Percentiles rank a stretch among this genome's conserved stretches.
Evolutionary conservation across 2,888 invertebrate species (phyloP).

Genomic region (Tipula confusa): DNA sequence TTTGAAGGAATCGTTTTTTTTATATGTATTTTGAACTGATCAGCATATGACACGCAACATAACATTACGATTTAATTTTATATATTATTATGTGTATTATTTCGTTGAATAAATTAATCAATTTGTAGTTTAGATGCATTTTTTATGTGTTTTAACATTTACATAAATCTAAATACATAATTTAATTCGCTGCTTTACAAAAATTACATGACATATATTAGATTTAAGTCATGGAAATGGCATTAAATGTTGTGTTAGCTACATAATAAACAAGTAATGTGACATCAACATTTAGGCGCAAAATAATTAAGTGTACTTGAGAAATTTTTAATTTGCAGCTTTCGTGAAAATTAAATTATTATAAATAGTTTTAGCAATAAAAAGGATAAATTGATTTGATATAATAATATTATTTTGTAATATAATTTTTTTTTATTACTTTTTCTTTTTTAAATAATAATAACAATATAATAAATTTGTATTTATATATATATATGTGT

Average conservation of each 20-base stretch:
- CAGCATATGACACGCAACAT: background rate
- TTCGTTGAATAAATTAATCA: background rate
- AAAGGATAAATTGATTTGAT: background rate
- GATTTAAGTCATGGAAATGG: background rate
- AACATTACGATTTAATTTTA: background rate
- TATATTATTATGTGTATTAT: background rate
- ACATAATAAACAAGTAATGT: no score
- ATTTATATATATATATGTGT: background rate
- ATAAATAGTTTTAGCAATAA: background rate
- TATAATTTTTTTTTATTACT: background rate
- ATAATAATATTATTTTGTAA: background rate
- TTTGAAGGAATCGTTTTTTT: background rate
- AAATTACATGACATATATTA: background rate
- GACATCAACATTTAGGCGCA: constrained; percentile 12
- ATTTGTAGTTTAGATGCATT: background rate
- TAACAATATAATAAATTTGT: no score
- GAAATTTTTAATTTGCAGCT: background rate
- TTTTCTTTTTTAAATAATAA: background rate
- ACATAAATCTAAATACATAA: no score
- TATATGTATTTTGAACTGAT: background rate
- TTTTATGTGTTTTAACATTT: background rate
- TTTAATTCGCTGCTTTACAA: background rate
- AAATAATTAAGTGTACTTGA: background rate
- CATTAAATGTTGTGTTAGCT: background rate
- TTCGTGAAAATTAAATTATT: background rate